phyloP scores from a whole-genome alignment of 2,113 vertebrate species.

The Serinus canaria region DNA sequence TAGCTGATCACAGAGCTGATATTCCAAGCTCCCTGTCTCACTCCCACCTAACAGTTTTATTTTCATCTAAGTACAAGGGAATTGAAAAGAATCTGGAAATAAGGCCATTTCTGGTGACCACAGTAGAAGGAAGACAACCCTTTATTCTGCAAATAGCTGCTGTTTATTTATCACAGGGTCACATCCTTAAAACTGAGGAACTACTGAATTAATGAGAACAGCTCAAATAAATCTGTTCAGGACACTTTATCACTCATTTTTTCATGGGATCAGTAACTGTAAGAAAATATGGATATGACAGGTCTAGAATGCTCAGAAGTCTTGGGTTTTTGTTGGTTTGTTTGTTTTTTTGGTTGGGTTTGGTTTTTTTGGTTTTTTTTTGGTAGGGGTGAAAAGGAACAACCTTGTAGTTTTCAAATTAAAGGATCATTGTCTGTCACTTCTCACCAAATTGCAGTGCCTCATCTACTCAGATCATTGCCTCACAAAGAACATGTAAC shows the following conservation, averaged over 20 bases:
- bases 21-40: conserved; percentile 57
- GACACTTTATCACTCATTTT: not conserved
- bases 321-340: not conserved
- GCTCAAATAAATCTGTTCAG: not conserved
- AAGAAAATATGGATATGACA: not conserved
- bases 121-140: conserved; percentile 22
- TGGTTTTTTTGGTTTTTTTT: not conserved
- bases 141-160: conserved; percentile 31
- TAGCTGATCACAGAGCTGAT: conserved; percentile 57
- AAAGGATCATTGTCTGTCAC: not conserved
- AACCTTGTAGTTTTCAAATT: not conserved
- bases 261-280: not conserved
- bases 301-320: not conserved
- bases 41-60: conserved; percentile 49
- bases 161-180: not conserved
- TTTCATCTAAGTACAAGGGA: conserved; percentile 26
- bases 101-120: conserved; percentile 9
- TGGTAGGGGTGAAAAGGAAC: not conserved
- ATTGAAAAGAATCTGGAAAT: conserved; percentile 26
- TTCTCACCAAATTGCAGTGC: not conserved
- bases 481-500: not conserved
- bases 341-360: not conserved
- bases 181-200: conserved; percentile 2
- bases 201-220: conserved; percentile 23
- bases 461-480: conserved; percentile 2